Conservation (phyloP, 2,113 vertebrate species). For the Melanocharis versteri region DNA sequence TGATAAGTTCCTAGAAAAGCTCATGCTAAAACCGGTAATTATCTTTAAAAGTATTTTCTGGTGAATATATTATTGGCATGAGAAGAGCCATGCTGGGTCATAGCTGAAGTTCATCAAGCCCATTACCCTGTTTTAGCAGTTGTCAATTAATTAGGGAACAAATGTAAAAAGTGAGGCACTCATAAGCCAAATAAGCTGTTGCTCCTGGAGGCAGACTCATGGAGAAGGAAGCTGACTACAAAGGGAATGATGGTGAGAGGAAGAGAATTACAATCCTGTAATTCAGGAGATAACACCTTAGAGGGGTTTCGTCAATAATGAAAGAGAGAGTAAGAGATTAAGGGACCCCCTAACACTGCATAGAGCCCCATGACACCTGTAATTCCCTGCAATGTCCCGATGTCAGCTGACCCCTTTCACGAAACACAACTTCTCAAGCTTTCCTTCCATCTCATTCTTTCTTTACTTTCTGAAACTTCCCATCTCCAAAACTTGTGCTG, state of each 20-base stretch:
- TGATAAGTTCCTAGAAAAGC: not conserved
- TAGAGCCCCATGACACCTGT: not conserved
- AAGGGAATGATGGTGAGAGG: not conserved
- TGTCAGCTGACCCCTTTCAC: not conserved
- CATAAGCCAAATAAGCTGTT: not conserved
- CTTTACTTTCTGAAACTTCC: not conserved
- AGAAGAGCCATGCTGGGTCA: not conserved
- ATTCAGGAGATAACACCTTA: not conserved
- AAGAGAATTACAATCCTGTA: not conserved
- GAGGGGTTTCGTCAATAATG: not conserved
- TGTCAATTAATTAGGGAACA: not conserved
- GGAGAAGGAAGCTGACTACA: not conserved
- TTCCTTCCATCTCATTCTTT: not conserved
- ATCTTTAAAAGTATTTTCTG: not conserved
- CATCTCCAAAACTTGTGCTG: not conserved
- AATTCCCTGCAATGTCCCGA: not conserved
- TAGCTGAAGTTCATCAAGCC: not conserved
- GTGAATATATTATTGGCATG: not conserved
- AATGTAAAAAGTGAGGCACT: not conserved
- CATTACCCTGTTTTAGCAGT: not conserved
- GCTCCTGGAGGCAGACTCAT: not conserved
- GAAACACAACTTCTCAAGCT: not conserved
- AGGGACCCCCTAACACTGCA: not conserved
- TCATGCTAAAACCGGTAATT: not conserved
- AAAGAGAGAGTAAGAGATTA: not conserved